These are phyloP conservation scores for Pseudachorutes palmiensis DNA, from an alignment of 1,140 invertebrate genomes.

Conservation along the genomic window DNA sequence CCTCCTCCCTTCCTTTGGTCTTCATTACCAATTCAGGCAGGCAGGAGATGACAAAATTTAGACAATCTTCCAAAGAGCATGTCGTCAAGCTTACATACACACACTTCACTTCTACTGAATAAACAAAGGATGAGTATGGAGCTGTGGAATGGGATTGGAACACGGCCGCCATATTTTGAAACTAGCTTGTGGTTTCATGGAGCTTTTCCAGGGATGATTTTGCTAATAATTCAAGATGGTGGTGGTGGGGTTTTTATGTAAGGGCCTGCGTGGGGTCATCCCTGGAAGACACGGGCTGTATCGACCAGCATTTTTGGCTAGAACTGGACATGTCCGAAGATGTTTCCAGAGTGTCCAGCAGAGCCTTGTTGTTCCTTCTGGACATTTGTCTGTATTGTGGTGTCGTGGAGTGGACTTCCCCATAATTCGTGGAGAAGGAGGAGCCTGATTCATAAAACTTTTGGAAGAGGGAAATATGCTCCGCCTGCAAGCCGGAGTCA, in stretches of 20 bases:
- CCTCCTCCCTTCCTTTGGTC: not conserved
- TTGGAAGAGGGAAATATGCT: not conserved
- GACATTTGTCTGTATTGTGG: too few relatives aligned
- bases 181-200: too few relatives aligned
- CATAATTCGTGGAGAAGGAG: not conserved
- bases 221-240: too few relatives aligned
- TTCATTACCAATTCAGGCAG: too few relatives aligned
- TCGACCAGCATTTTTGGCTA: not conserved
- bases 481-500: not conserved
- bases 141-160: too few relatives aligned
- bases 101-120: not conserved
- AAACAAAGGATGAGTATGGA: slow-evolving; percentile 1
- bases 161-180: too few relatives aligned
- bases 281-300: too few relatives aligned
- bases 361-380: too few relatives aligned
- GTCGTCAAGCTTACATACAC: not conserved
- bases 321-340: not conserved
- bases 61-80: not conserved
- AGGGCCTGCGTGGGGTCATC: too few relatives aligned
- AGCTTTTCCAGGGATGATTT: too few relatives aligned
- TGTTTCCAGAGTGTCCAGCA: not conserved
- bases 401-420: not conserved
- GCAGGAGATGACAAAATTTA: not conserved
- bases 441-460: not conserved
- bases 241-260: too few relatives aligned